Percentiles rank a stretch among this genome's conserved stretches.
Evolutionary conservation across 2,113 vertebrate genomes (phyloP).

Genomic region (Phylloscopus whistleri): DNA sequence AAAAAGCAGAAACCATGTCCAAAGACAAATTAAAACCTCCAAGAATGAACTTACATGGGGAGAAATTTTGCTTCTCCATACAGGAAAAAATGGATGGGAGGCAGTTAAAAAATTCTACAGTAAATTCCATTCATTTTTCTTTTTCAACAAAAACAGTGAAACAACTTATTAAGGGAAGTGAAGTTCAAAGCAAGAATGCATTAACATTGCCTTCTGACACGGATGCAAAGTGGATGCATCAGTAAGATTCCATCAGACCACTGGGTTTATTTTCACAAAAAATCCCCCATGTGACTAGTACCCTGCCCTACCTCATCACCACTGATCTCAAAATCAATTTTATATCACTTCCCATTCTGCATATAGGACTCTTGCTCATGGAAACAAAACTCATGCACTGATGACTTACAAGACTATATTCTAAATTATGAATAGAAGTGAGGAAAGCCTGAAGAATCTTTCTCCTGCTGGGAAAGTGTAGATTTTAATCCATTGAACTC

Average conservation of each 20-base stretch:
- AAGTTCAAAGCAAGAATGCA: background rate
- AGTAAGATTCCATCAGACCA: background rate
- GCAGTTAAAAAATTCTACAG: background rate
- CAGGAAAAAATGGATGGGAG: background rate
- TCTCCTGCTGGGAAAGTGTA: background rate
- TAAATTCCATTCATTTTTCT: background rate
- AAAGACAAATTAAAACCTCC: background rate
- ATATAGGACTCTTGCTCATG: accelerated
- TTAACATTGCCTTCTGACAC: background rate
- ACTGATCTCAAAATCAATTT: background rate
- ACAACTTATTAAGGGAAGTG: background rate
- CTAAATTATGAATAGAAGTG: background rate
- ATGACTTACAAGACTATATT: background rate
- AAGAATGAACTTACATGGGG: background rate
- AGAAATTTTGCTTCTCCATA: background rate
- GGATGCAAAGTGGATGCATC: background rate
- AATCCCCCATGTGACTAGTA: accelerated
- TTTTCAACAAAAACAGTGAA: background rate
- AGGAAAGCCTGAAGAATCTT: background rate
- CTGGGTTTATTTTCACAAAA: background rate
- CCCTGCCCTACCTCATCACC: background rate
- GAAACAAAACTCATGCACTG: background rate
- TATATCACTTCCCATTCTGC: background rate
- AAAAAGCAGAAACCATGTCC: background rate
- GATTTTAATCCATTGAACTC: background rate